Evolutionary conservation across 2,113 vertebrate species (phyloP).

Genomic region (Malurus elegans): DNA sequence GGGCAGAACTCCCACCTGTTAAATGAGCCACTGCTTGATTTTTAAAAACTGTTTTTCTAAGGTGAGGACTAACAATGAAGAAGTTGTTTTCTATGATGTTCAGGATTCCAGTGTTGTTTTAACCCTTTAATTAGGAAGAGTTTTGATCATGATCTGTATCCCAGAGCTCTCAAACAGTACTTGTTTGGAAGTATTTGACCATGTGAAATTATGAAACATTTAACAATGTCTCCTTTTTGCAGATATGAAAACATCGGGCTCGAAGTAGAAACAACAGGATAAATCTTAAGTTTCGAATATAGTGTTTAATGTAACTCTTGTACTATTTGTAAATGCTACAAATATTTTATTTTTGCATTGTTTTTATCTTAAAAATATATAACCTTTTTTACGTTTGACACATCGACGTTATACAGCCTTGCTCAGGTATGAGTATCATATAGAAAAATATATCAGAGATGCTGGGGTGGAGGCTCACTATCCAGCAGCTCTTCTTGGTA

Average conservation of each 20-base stretch:
- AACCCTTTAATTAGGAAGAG: not conserved
- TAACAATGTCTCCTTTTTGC: constrained; percentile 39
- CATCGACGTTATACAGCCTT: constrained; percentile 59
- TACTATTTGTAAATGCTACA: constrained; percentile 83
- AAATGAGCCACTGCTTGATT: not conserved
- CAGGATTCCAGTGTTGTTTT: not conserved
- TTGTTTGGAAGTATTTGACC: not conserved
- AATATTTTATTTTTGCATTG: constrained; percentile 84
- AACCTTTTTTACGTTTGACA: constrained; percentile 73
- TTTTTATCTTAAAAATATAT: constrained; percentile 78
- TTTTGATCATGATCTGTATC: not conserved
- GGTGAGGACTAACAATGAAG: not conserved
- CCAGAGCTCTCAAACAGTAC: not conserved
- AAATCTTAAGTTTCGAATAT: constrained; percentile 55
- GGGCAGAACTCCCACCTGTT: not conserved
- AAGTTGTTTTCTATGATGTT: not conserved
- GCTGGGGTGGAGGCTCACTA: constrained; percentile 12
- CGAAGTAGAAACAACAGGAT: constrained; percentile 57
- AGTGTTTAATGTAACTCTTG: constrained; percentile 74
- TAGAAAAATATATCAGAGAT: constrained; percentile 8
- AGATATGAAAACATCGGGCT: constrained; percentile 72
- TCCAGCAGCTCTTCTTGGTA: constrained; percentile 10
- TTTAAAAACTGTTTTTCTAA: not conserved
- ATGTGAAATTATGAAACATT: not conserved
- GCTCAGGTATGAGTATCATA: constrained; percentile 67